Base-by-base conservation (phyloP, 2,888 invertebrate genomes). In the Polymixis flavicincta region DNA sequence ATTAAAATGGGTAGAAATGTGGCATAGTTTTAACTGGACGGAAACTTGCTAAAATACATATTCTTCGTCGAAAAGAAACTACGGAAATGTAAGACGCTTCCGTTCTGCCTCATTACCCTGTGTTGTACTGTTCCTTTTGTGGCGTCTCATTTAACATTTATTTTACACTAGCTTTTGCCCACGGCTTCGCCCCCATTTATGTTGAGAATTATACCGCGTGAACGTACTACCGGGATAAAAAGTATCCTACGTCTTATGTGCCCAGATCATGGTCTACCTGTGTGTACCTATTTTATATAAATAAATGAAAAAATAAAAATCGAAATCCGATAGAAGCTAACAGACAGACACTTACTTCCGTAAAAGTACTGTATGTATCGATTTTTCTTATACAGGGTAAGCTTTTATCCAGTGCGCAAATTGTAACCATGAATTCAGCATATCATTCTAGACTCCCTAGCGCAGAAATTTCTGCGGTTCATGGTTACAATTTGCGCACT, bases 51-150 rank as follows among this genome's bases (percentile, higher is more conserved):
- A 61, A 22, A 28, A 57, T 17, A 32, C 59, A 42, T 67, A 64
- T 48, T 65, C 81, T 55, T 57, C 42, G 50, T 50, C 75, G 82
- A 81, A 78, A 52, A 75, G 82, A 52, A 60, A 13, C 50, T 75
- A 66, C 74, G 60, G 78, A 78, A 81, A 61, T 50, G 66, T 61
- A 9, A 22, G 50, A n/a, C 55, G 45, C 55, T 78, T 75, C 61
- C 66, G 54, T 66, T 28, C 50, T 61, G 45, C 55, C 48, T 74
- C 60, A 81, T 81, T 81, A 78, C n/a, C 61, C 67, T 45, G 48
- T 28, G 25, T 63, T 67, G 50, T 68, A 28, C 32, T 32, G 28
- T 28, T 28, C 14, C 28, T 28, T 37, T 52, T 25, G 25, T 17
- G n/a, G 1, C 14, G 61, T 48, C 48, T 37, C 28, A 54, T 70